phyloP scores from a whole-genome alignment of 2,888 invertebrate species.

The Stegophylla sp. region DNA sequence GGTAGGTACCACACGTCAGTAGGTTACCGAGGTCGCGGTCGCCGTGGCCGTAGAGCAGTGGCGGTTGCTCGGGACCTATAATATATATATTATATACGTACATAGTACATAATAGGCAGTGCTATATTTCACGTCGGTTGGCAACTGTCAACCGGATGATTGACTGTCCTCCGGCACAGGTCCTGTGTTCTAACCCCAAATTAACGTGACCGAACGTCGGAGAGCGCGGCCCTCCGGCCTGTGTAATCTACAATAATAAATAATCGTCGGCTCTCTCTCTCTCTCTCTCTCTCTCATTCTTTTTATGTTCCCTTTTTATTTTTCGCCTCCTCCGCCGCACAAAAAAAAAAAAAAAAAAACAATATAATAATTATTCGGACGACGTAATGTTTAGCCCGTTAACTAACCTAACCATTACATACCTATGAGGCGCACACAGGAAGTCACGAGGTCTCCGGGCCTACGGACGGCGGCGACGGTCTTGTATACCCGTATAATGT shows the following conservation, averaged over 20 bases:
- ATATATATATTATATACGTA: not conserved
- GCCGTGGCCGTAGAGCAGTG: not conserved
- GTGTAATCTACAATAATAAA: constrained; percentile 57
- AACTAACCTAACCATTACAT: too few species aligned
- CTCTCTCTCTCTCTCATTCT: not conserved
- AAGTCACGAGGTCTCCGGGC: not conserved
- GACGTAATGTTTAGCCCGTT: constrained; percentile 1
- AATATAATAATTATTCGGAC: constrained; percentile 22
- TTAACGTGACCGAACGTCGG: constrained; percentile 45
- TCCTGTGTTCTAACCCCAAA: constrained; percentile 46
- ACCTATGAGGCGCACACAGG: not conserved
- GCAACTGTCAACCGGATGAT: constrained; percentile 59
- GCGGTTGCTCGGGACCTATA: not conserved
- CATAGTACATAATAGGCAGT: not conserved
- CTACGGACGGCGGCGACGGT: not conserved
- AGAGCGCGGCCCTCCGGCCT: constrained; percentile 55
- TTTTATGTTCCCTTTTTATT: not conserved
- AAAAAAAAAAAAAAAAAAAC: not conserved
- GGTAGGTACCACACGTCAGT: too few species aligned
- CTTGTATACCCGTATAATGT: not conserved
- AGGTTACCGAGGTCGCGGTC: constrained; percentile 16
- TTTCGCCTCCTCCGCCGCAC: constrained; percentile 1
- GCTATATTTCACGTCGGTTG: constrained; percentile 55
- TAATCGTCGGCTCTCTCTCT: constrained; percentile 13
- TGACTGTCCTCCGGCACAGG: constrained; percentile 57